Percentiles rank a stretch among this genome's conserved stretches.
phyloP scores from a whole-genome alignment of 2,888 invertebrate genomes.

The Lasioglossum figueresi region DNA sequence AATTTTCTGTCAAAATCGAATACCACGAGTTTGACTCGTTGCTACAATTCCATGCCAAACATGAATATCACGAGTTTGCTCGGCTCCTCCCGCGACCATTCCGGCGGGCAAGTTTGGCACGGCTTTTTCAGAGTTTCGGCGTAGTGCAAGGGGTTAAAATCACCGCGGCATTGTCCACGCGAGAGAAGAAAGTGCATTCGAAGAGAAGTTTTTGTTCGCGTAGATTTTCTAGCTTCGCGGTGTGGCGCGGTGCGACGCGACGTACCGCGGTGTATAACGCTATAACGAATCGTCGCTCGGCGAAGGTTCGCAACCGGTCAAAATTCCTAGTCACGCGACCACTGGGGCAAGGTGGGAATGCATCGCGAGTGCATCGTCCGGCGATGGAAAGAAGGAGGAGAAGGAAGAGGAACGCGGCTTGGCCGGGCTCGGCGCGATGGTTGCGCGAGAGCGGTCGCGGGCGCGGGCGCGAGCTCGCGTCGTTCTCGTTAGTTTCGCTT shows the following conservation, averaged over 20 bases:
- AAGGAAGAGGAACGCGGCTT: neutral
- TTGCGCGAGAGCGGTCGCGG: neutral
- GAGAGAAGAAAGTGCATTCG: neutral
- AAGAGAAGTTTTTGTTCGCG: neutral
- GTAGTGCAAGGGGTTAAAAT: no score
- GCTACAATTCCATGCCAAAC: no score
- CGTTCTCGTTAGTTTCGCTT: conserved; percentile 32
- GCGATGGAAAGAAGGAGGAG: neutral
- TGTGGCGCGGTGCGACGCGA: no score
- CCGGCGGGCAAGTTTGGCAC: no score
- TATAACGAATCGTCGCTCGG: neutral
- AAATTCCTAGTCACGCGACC: conserved; percentile 19
- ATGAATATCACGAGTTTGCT: no score
- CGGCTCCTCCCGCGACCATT: no score
- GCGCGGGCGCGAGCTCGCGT: conserved; percentile 2
- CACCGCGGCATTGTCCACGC: neutral
- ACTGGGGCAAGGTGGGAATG: conserved; percentile 10
- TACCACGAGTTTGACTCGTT: no score
- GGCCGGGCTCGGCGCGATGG: conserved; percentile 1
- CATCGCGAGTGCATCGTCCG: conserved; percentile 18
- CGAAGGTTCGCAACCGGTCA: conserved; percentile 12
- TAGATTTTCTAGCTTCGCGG: neutral
- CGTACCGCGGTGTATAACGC: neutral
- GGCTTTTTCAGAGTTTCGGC: no score
- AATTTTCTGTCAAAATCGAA: no score